Percentiles rank a stretch among this genome's conserved stretches.
These are phyloP conservation scores for Caenorhabditis imperialis DNA, from an alignment of 2,888 invertebrate genomes.

Conservation along the genomic window DNA sequence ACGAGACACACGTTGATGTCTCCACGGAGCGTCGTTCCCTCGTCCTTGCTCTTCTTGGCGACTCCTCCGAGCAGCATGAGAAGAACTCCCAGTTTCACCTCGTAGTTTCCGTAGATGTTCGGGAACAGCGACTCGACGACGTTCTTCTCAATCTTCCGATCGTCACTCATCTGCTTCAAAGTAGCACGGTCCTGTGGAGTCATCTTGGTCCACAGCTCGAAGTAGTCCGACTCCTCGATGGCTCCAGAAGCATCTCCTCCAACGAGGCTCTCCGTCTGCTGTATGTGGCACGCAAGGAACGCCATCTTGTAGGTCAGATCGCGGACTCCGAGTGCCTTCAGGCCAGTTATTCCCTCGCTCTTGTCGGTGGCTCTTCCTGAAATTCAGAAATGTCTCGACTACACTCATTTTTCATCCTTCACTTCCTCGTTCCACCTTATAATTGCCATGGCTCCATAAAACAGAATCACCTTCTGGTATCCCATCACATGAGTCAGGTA, in stretches of 20 bases:
- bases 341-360: slow-evolving; percentile 88
- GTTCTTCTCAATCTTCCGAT: slow-evolving; percentile 90
- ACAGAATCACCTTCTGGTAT: slow-evolving; percentile 8
- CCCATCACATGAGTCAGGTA: slow-evolving; percentile 10
- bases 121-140: slow-evolving; percentile 93
- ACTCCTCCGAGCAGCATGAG: slow-evolving; percentile 98
- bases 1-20: slow-evolving; percentile 98
- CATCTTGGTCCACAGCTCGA: slow-evolving; percentile 72
- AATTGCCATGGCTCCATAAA: slow-evolving; percentile 21
- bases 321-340: slow-evolving; percentile 89
- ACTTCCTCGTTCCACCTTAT: slow-evolving; percentile 28
- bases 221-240: slow-evolving; percentile 88
- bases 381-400: not conserved
- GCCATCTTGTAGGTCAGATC: slow-evolving; percentile 91
- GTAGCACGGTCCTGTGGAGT: slow-evolving; percentile 86
- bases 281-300: slow-evolving; percentile 92
- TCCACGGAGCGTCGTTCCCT: slow-evolving; percentile 89
- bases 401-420: not conserved
- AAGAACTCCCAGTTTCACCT: slow-evolving; percentile 88
- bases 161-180: slow-evolving; percentile 83
- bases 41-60: slow-evolving; percentile 87
- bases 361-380: slow-evolving; percentile 80
- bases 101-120: slow-evolving; percentile 86
- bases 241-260: slow-evolving; percentile 33
- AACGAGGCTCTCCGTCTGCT: slow-evolving; percentile 48